Conservation (phyloP, 2,113 vertebrate genomes). For the Mormoops blainvillei region DNA sequence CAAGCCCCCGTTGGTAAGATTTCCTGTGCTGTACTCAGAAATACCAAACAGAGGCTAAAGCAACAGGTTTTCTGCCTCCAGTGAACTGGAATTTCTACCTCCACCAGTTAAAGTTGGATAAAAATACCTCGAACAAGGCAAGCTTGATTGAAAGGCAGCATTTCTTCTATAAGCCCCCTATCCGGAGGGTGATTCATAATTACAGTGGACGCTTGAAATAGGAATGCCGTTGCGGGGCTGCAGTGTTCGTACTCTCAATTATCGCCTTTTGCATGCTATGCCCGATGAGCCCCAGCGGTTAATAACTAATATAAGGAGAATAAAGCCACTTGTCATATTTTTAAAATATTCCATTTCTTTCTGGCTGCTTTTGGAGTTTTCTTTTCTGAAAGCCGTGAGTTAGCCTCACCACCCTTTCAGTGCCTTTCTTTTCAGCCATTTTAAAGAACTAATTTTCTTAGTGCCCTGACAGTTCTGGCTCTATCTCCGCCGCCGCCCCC, state of each 20-base stretch:
- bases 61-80: constrained; percentile 1
- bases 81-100: constrained; percentile 17
- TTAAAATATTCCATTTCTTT: constrained; percentile 65
- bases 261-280: constrained; percentile 63
- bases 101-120: constrained; percentile 42
- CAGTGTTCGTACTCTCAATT: constrained; percentile 64
- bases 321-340: constrained; percentile 61
- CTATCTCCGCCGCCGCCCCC: background rate
- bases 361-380: constrained; percentile 45
- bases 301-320: constrained; percentile 66
- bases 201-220: constrained; percentile 72
- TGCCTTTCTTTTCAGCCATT: constrained; percentile 2
- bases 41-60: background rate
- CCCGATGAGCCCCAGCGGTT: constrained; percentile 65
- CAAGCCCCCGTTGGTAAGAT: background rate
- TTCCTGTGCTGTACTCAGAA: background rate
- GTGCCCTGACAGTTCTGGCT: constrained; percentile 14
- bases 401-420: constrained; percentile 22
- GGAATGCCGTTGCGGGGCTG: constrained; percentile 58
- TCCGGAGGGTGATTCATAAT: constrained; percentile 46
- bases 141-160: constrained; percentile 58
- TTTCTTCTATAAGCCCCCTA: constrained; percentile 65
- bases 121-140: constrained; percentile 50
- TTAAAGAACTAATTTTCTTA: constrained; percentile 59
- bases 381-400: constrained; percentile 38